phyloP scores from a whole-genome alignment of 2,113 vertebrate species.

The Balaenoptera acutorostrata region DNA sequence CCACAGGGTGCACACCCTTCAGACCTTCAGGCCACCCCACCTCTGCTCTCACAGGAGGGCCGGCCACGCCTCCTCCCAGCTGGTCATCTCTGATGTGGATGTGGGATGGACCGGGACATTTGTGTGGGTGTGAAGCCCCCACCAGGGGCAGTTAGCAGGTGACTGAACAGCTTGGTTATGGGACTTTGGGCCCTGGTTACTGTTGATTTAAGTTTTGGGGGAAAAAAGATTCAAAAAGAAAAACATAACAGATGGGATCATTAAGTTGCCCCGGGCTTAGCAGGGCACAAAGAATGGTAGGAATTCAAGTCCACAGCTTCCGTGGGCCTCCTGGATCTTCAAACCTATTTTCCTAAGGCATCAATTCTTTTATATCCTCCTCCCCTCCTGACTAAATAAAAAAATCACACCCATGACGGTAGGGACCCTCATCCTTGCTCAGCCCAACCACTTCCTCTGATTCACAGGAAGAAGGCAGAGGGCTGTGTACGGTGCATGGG shows the following conservation, averaged over 20 bases:
- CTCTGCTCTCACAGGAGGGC: neutral
- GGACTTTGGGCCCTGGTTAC: neutral
- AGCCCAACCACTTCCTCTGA: neutral
- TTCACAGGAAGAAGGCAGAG: rapidly evolving
- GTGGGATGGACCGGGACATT: rapidly evolving
- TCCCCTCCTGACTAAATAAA: neutral
- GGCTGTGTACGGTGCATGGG: neutral
- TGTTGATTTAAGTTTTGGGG: neutral
- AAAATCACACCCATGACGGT: neutral
- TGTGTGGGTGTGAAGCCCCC: neutral
- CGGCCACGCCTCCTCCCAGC: rapidly evolving
- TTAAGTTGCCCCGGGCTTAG: neutral
- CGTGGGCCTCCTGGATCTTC: neutral
- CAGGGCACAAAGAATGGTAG: neutral
- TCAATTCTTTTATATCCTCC: neutral
- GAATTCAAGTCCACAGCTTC: neutral
- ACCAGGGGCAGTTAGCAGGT: neutral
- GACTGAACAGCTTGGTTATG: neutral
- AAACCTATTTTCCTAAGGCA: neutral
- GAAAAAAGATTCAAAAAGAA: neutral
- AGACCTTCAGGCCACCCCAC: neutral
- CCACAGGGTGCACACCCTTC: neutral
- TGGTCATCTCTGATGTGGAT: neutral
- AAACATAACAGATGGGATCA: neutral
- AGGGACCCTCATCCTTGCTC: neutral